phyloP scores from a whole-genome alignment of 64 coral and sea anemone species.

The Stichodactyla helianthus region DNA sequence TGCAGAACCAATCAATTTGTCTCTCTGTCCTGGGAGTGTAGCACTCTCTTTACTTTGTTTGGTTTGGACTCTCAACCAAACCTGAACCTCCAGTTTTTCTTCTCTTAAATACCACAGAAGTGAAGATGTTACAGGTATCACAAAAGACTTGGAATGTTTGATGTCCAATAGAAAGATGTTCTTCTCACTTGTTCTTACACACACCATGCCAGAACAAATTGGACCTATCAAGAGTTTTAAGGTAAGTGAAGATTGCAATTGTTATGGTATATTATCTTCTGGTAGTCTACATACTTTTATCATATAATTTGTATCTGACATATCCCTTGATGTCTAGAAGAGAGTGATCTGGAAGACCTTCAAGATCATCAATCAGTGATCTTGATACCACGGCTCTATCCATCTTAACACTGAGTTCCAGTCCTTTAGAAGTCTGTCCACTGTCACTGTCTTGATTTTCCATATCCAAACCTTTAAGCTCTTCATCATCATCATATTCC shows the following conservation, averaged over 20 bases:
- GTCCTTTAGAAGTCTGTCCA: neutral
- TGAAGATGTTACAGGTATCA: constrained; percentile 37
- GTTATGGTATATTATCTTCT: neutral
- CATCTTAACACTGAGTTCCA: constrained; percentile 53
- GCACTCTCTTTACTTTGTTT: constrained; percentile 1
- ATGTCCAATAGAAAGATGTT: constrained; percentile 47
- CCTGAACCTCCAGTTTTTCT: constrained; percentile 80
- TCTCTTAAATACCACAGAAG: constrained; percentile 84
- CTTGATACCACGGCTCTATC: constrained; percentile 72
- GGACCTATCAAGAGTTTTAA: constrained; percentile 14
- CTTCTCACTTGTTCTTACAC: constrained; percentile 17
- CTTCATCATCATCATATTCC: constrained; percentile 56
- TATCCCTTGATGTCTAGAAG: constrained; percentile 53
- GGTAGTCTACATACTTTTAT: constrained; percentile 58
- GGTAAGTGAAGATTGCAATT: neutral
- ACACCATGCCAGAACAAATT: constrained; percentile 32
- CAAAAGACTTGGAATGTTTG: constrained; percentile 47
- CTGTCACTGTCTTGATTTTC: neutral
- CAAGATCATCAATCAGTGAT: constrained; percentile 32
- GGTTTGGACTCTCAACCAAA: constrained; percentile 68
- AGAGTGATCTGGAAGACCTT: constrained; percentile 1
- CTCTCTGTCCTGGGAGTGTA: constrained; percentile 55
- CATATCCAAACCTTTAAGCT: neutral
- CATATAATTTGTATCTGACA: constrained; percentile 89
- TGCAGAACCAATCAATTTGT: constrained; percentile 84